Evolutionary conservation across 2,888 invertebrate species (phyloP).

Genomic region (Choristoneura rosaceana): DNA sequence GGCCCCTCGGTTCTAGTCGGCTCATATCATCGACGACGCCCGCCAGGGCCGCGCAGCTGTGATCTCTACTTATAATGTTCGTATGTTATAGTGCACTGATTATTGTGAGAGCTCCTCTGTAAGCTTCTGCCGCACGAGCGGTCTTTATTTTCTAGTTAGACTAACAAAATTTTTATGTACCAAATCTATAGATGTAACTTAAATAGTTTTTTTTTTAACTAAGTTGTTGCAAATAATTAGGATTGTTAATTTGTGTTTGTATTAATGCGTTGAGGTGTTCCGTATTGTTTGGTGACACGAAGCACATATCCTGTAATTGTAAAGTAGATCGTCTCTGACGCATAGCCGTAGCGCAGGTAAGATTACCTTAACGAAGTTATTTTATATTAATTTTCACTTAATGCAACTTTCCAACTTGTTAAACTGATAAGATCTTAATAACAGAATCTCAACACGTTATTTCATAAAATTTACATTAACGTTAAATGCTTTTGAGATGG

Average conservation of each 20-base stretch:
- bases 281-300: constrained; percentile 59
- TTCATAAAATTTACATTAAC: constrained; percentile 61
- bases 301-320: constrained; percentile 74
- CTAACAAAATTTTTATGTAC: constrained; percentile 83
- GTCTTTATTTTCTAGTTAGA: constrained; percentile 78
- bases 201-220: constrained; percentile 69
- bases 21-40: constrained; percentile 81
- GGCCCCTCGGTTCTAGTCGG: constrained; percentile 76
- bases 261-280: constrained; percentile 60
- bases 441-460: constrained; percentile 63
- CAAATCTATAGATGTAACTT: constrained; percentile 82
- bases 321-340: constrained; percentile 62
- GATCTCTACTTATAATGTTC: constrained; percentile 82
- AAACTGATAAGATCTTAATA: constrained; percentile 61
- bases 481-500: constrained; percentile 64
- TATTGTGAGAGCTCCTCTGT: constrained; percentile 55
- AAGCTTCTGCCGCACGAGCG: constrained; percentile 60
- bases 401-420: constrained; percentile 60
- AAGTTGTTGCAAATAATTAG: constrained; percentile 80
- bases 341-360: constrained; percentile 54
- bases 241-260: constrained; percentile 83
- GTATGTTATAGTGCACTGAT: constrained; percentile 77
- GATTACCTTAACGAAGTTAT: constrained; percentile 49
- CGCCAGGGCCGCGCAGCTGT: constrained; percentile 76
- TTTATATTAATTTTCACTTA: constrained; percentile 51